These are phyloP conservation scores for Mirza zaza DNA, from an alignment of 2,113 vertebrate species.

Conservation along the genomic window DNA sequence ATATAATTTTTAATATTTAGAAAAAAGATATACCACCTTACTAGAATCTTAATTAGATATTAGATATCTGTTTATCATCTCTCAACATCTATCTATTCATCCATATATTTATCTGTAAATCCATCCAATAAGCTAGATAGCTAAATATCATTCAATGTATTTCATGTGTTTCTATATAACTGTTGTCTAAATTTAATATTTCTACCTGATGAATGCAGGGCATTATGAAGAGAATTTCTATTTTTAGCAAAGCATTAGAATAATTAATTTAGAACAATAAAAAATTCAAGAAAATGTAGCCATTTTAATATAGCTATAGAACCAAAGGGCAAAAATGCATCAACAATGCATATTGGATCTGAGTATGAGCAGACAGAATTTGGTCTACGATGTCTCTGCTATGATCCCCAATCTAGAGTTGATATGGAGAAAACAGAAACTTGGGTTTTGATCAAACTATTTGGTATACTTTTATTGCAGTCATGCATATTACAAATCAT, in stretches of 20 bases:
- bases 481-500: neutral
- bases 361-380: neutral
- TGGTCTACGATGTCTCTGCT: neutral
- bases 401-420: neutral
- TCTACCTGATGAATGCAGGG: neutral
- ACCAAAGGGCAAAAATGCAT: neutral
- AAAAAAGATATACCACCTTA: neutral
- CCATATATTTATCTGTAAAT: neutral
- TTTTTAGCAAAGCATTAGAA: neutral
- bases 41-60: neutral
- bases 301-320: neutral
- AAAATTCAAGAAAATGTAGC: neutral
- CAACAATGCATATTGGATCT: rapidly evolving
- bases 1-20: neutral
- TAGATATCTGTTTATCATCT: neutral
- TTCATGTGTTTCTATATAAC: neutral
- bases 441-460: neutral
- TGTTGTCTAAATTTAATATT: neutral
- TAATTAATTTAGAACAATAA: neutral
- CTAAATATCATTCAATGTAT: neutral
- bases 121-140: neutral
- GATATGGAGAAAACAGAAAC: neutral
- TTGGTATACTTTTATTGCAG: neutral
- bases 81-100: neutral
- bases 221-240: neutral